Evolutionary conservation across 2,797 vertebrate genomes (phyloP).

Genomic region (Neostethus bicornis): DNA sequence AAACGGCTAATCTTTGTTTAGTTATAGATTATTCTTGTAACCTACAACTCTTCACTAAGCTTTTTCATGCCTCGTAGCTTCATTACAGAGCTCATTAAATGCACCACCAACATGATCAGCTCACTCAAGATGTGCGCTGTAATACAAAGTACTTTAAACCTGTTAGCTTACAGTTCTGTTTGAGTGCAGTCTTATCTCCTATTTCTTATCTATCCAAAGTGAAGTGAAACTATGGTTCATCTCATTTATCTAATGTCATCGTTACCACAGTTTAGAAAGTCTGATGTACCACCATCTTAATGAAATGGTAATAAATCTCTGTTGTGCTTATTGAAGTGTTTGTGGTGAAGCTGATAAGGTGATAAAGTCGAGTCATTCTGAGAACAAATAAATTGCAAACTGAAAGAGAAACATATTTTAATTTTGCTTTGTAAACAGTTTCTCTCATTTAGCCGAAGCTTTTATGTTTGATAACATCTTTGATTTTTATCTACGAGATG

Average conservation of each 20-base stretch:
- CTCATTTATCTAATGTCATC: no score
- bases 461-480: slow-evolving; percentile 1
- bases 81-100: slow-evolving; percentile 70
- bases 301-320: no score
- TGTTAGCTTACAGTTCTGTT: slow-evolving; percentile 63
- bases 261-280: no score
- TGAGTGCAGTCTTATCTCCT: slow-evolving; percentile 4
- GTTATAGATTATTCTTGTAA: background rate
- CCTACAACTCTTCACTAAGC: slow-evolving; percentile 8
- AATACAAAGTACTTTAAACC: slow-evolving; percentile 72
- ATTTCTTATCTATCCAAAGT: background rate
- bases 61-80: slow-evolving; percentile 8
- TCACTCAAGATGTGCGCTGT: slow-evolving; percentile 65
- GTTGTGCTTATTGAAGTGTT: no score
- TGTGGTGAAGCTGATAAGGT: no score
- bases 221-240: slow-evolving; percentile 10
- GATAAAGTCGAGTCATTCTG: background rate
- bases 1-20: no score
- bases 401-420: slow-evolving; percentile 1
- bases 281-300: no score
- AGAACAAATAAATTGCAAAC: background rate
- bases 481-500: slow-evolving; percentile 3
- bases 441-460: background rate
- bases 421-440: slow-evolving; percentile 9
- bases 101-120: slow-evolving; percentile 63